phyloP scores from a whole-genome alignment of 2,797 vertebrate species.

The Dicrostonyx torquatus region DNA sequence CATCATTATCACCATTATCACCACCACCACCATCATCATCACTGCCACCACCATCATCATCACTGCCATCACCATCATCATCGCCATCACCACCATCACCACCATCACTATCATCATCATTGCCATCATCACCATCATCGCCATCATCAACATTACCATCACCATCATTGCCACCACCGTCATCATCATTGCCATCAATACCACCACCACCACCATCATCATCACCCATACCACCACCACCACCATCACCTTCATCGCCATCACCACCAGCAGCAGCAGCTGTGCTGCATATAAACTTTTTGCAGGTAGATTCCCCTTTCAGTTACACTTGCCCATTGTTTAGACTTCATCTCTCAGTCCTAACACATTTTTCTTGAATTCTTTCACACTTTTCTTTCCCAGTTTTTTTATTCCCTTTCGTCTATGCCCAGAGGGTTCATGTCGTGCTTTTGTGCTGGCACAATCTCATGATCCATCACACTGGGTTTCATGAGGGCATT shows the following conservation, averaged over 20 bases:
- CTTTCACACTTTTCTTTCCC: neutral
- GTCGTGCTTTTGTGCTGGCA: neutral
- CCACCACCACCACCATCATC: rapidly evolving
- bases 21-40: rapidly evolving
- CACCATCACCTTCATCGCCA: rapidly evolving
- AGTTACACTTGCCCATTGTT: neutral
- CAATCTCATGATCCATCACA: neutral
- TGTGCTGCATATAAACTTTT: neutral
- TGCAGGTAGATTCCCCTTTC: neutral
- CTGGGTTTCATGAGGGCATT: neutral
- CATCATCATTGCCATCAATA: no score
- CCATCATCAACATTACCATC: no score
- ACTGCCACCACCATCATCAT: neutral
- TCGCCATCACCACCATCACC: no score
- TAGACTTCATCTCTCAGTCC: neutral
- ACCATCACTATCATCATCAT: no score
- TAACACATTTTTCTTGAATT: neutral
- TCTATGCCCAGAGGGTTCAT: neutral
- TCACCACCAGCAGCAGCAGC: rapidly evolving
- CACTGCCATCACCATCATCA: rapidly evolving
- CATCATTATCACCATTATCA: neutral
- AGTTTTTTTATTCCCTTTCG: neutral
- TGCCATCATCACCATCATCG: no score
- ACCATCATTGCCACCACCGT: no score
- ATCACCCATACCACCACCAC: neutral